These are phyloP conservation scores for Aegotheles bennettii DNA, from an alignment of 2,113 vertebrate species.

Conservation along the genomic window DNA sequence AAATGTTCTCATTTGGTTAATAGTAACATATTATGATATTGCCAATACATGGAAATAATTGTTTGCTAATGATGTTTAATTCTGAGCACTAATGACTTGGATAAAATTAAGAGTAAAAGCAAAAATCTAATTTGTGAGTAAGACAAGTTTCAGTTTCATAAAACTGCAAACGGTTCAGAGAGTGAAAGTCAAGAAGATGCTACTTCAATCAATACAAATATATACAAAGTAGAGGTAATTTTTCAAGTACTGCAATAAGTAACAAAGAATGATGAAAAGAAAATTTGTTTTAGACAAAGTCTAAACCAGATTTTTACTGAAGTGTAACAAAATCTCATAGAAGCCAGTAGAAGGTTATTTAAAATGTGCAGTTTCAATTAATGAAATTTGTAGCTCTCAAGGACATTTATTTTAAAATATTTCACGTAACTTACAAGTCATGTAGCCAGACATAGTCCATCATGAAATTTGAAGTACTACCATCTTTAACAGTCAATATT, in stretches of 20 bases:
- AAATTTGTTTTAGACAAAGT: neutral
- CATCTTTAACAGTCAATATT: neutral
- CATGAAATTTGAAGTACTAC: neutral
- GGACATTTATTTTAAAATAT: neutral
- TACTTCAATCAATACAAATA: neutral
- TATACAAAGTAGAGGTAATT: neutral
- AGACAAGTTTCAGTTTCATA: neutral
- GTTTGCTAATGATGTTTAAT: slow-evolving; percentile 10
- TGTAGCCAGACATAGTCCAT: neutral
- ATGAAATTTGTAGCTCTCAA: neutral
- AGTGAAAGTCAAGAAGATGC: neutral
- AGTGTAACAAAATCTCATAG: neutral
- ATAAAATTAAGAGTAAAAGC: slow-evolving; percentile 19
- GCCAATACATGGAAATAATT: slow-evolving; percentile 9
- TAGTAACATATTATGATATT: neutral
- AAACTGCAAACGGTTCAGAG: neutral
- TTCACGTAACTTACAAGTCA: neutral
- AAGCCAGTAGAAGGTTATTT: neutral
- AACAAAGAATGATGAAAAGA: neutral
- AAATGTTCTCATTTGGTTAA: slow-evolving; percentile 16
- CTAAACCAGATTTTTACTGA: neutral
- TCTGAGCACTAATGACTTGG: slow-evolving; percentile 25
- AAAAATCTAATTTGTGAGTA: neutral
- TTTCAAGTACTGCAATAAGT: neutral
- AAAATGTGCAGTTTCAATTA: neutral